These are phyloP conservation scores for Trisateles emortualis DNA, from an alignment of 2,888 invertebrate species.

Conservation along the genomic window DNA sequence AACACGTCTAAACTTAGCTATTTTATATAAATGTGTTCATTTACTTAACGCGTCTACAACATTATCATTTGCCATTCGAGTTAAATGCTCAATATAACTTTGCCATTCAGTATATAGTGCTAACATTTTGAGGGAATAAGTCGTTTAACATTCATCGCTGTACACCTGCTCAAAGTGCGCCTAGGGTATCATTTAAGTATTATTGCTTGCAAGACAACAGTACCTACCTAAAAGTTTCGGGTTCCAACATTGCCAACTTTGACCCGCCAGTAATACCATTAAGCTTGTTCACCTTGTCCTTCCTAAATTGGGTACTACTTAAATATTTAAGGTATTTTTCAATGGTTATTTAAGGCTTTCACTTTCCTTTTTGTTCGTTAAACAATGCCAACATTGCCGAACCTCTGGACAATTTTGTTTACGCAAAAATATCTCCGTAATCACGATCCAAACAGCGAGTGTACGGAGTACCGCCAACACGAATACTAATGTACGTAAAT, in stretches of 20 bases:
- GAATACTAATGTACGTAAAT: constrained; percentile 44
- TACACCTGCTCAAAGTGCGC: constrained; percentile 57
- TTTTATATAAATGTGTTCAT: not conserved
- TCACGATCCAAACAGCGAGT: constrained; percentile 24
- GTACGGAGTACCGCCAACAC: constrained; percentile 32
- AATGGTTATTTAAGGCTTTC: constrained; percentile 18
- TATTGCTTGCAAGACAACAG: constrained; percentile 56
- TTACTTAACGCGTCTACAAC: constrained; percentile 5
- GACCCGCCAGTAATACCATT: constrained; percentile 43
- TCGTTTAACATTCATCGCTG: constrained; percentile 46
- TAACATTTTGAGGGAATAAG: constrained; percentile 57
- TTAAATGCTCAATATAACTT: constrained; percentile 2
- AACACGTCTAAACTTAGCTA: not conserved
- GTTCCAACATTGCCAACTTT: constrained; percentile 46
- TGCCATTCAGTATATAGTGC: constrained; percentile 21
- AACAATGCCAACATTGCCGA: constrained; percentile 23
- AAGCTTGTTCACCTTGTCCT: constrained; percentile 43
- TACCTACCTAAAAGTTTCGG: constrained; percentile 51
- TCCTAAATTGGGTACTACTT: constrained; percentile 40
- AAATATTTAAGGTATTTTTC: constrained; percentile 36
- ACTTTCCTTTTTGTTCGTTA: constrained; percentile 13
- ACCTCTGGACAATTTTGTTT: constrained; percentile 12
- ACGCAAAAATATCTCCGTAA: constrained; percentile 26
- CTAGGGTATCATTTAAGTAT: constrained; percentile 56
- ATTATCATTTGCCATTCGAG: not conserved